These are phyloP conservation scores for Eulacestoma nigropectus DNA, from an alignment of 2,113 vertebrate species.

Conservation along the genomic window DNA sequence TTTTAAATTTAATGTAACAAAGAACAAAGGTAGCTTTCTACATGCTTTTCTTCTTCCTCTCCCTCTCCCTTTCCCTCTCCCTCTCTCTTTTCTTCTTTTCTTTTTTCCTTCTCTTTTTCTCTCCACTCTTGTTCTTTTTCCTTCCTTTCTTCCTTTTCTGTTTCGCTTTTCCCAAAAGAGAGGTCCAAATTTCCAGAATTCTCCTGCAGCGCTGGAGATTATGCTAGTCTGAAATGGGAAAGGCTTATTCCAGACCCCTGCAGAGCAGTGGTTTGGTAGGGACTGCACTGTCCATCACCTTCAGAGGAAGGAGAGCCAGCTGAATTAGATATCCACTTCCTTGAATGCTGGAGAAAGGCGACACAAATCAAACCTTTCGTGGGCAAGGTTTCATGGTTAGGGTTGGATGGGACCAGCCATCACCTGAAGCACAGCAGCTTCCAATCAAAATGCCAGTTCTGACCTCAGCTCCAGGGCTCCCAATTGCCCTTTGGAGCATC, in stretches of 20 bases:
- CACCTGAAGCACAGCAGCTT: background rate
- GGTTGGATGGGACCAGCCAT: background rate
- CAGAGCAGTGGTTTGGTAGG: background rate
- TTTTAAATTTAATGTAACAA: background rate
- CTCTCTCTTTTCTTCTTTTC: background rate
- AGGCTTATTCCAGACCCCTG: background rate
- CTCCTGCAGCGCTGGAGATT: background rate
- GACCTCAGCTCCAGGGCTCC: background rate
- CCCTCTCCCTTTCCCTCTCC: background rate
- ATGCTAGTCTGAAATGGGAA: background rate
- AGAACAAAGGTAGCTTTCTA: background rate
- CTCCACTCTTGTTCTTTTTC: too few species aligned
- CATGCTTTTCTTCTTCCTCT: background rate
- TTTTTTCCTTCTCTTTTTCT: too few species aligned
- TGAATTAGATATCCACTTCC: background rate
- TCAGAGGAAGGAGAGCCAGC: background rate
- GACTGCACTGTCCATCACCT: accelerated
- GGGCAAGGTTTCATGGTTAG: background rate
- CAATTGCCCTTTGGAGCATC: background rate
- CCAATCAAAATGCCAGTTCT: background rate
- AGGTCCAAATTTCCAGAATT: background rate
- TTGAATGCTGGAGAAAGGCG: background rate
- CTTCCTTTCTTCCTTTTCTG: background rate
- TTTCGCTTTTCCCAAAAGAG: background rate
- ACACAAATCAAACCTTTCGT: background rate